Conservation (phyloP, 2,113 vertebrate genomes). For the Oenanthe oenanthe region DNA sequence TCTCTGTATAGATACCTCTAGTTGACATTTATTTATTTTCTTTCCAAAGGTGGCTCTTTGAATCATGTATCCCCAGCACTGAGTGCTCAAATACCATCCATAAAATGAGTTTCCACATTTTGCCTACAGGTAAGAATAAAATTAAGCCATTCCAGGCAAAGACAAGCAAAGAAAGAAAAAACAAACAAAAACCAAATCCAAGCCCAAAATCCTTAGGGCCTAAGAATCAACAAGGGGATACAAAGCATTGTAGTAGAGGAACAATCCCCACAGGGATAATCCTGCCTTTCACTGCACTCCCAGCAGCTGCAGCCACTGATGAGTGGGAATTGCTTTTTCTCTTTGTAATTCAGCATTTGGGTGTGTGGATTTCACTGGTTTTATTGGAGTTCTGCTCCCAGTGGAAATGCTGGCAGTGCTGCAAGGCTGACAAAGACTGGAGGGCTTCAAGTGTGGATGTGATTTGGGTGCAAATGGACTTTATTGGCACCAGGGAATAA, state of each 20-base stretch:
- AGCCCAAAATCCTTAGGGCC: background rate
- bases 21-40: background rate
- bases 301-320: background rate
- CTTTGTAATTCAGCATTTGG: background rate
- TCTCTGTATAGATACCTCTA: background rate
- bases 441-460: background rate
- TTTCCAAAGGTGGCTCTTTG: background rate
- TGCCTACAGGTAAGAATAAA: background rate
- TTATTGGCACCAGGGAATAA: background rate
- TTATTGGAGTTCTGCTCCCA: background rate
- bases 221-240: background rate
- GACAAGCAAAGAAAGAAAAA: rapidly evolving
- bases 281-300: background rate
- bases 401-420: background rate
- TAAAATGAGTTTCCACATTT: background rate
- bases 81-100: background rate
- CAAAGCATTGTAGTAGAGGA: background rate
- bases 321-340: background rate
- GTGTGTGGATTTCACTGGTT: background rate
- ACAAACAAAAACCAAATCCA: background rate
- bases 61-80: background rate
- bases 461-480: background rate
- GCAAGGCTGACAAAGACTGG: background rate
- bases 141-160: background rate
- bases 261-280: background rate